phyloP scores from a whole-genome alignment of 64 coral and sea anemone genomes.

The Porites australiensis region DNA sequence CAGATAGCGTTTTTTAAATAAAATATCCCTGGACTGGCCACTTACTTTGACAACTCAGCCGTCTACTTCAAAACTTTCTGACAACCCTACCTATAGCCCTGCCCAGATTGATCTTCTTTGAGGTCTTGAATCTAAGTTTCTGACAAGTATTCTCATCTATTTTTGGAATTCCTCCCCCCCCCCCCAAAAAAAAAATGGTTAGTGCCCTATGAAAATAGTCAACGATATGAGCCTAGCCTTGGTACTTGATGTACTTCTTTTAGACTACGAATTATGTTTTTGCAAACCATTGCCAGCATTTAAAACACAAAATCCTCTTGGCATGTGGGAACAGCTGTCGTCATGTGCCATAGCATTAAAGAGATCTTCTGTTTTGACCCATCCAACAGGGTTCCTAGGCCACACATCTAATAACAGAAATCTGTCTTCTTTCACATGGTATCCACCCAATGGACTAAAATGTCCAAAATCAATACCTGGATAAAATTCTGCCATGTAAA shows the following conservation, averaged over 20 bases:
- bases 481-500: conserved; percentile 17
- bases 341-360: conserved; percentile 60
- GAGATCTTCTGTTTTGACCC: conserved; percentile 67
- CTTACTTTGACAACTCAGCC: no score
- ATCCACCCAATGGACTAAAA: conserved; percentile 70
- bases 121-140: no score
- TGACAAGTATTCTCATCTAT: no score
- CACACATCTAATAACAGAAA: conserved; percentile 72
- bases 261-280: not conserved
- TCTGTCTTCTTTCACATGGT: conserved; percentile 49
- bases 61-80: no score
- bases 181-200: no score
- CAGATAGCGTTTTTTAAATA: no score
- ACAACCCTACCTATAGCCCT: no score
- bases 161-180: no score
- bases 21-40: no score
- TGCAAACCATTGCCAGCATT: not conserved
- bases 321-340: conserved; percentile 40
- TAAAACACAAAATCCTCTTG: conserved; percentile 78
- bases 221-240: no score
- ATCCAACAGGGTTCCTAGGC: conserved; percentile 49
- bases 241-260: not conserved
- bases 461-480: conserved; percentile 27
- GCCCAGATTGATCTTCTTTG: no score
- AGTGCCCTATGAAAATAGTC: no score